Percentiles rank a stretch among this genome's conserved stretches.
Evolutionary conservation across 2,888 invertebrate species (phyloP).

Genomic region (Euspilapteryx auroguttella): DNA sequence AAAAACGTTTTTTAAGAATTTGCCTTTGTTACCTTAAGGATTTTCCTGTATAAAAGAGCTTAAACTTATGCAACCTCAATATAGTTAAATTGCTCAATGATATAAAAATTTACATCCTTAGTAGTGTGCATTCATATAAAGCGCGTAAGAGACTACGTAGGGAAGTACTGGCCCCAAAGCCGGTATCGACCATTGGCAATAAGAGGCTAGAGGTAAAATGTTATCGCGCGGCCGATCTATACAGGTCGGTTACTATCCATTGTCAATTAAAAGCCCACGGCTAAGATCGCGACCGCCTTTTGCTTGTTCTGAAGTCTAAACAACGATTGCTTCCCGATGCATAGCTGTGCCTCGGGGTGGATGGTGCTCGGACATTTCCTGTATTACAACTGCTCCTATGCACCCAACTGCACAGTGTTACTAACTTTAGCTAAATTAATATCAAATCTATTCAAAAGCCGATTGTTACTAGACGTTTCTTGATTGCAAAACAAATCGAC

Average conservation of each 20-base stretch:
- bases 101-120: no score
- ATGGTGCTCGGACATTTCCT: conserved; percentile 47
- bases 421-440: conserved; percentile 38
- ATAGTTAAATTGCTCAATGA: no score
- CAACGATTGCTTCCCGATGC: conserved; percentile 44
- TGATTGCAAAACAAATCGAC: conserved; percentile 4
- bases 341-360: conserved; percentile 41
- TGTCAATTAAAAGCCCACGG: conserved; percentile 50
- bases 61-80: no score
- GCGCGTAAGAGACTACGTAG: no score
- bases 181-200: conserved; percentile 21
- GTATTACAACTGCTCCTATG: conserved; percentile 34
- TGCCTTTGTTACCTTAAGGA: no score
- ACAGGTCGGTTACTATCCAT: conserved; percentile 32
- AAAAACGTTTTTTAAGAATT: no score
- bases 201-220: conserved; percentile 33
- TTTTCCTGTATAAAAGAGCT: no score
- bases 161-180: no score
- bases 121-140: no score
- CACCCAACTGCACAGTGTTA: conserved; percentile 32
- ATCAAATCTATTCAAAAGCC: conserved; percentile 38
- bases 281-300: conserved; percentile 42
- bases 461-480: conserved; percentile 22
- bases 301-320: conserved; percentile 41
- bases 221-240: conserved; percentile 27